Evolutionary conservation across 2,888 invertebrate genomes (phyloP).

Genomic region (Tridacna gigas): DNA sequence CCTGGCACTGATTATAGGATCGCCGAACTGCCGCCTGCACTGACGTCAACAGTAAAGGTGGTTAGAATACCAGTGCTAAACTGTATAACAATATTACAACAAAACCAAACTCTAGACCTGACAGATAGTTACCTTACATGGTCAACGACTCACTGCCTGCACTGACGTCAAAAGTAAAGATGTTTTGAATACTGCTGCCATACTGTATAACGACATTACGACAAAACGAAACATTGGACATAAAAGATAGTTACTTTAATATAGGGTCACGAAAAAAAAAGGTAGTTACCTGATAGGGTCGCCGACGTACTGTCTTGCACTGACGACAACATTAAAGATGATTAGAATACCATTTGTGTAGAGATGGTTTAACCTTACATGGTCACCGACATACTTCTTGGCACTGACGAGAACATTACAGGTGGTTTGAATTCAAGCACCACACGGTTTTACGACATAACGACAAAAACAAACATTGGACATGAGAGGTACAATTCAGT

Average conservation of each 20-base stretch:
- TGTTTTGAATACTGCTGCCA: conserved; percentile 83
- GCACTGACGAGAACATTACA: conserved; percentile 84
- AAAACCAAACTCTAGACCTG: too few species aligned
- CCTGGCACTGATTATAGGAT: conserved; percentile 78
- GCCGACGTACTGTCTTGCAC: conserved; percentile 1
- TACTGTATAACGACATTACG: conserved; percentile 66
- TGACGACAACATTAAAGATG: neutral
- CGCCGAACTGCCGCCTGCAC: conserved; percentile 64
- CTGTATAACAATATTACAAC: too few species aligned
- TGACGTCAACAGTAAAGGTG: conserved; percentile 84
- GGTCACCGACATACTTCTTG: conserved; percentile 84
- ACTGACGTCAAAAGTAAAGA: conserved; percentile 84
- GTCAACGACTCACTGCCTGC: conserved; percentile 84
- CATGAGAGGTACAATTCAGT: too few species aligned
- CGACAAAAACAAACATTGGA: too few species aligned
- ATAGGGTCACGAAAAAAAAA: too few species aligned
- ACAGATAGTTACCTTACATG: conserved; percentile 73
- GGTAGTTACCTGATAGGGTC: conserved; percentile 10
- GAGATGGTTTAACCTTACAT: conserved; percentile 77
- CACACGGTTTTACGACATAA: too few species aligned
- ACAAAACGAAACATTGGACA: too few species aligned
- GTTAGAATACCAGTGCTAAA: conserved; percentile 83
- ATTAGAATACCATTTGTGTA: too few species aligned
- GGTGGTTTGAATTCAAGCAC: conserved; percentile 83
- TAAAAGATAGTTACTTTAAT: too few species aligned